Evolutionary conservation across 1,140 invertebrate species (phyloP), one percentile per base, ranked within the genome.

Genomic region (Euwallacea fornicatus): DNA sequence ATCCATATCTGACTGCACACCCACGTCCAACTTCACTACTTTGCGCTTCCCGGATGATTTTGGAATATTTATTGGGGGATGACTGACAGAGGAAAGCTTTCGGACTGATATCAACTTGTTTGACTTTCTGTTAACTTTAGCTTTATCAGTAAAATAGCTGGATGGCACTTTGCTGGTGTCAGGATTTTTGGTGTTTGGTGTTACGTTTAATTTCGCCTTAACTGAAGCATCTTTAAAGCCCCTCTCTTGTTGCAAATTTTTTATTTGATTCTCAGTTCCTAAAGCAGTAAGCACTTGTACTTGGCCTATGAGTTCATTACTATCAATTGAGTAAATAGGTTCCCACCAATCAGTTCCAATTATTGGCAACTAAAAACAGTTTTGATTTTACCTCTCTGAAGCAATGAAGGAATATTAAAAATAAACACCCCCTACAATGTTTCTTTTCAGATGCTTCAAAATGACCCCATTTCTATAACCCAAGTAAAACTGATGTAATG

Each of bases 281-380:
- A 89, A 82, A 42, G 87, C 87, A 13, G 88, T 78, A 0, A 88
- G 67, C 42, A 85, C 84, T 66, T 85, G 82, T 4, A 86, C 76
- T 75, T 88, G 82, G 6, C 87, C 87, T 64, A 82, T 75, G 11
- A 80, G 72, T 33, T 79, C 70, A n/a, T 75, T 69, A n/a, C 54
- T 60, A 41, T 81, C 82, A n/a, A 83, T 77, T 69, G 84, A 79
- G 2, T 79, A 69, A 66, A 88, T 83, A 7, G 83, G 79, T 43
- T 86, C 83, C 86, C 86, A 88, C 65, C 82, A 85, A 76, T 88
- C 87, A 8, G 87, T 84, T 47, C 85, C 85, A 61, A 88, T 86
- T 13, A 88, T 83, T 41, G 87, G 87, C 71, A 87, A 79, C 85
- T 87, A 70, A 73, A 74, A 76, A 58, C 53, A 55, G 42, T 33